A percentile compares a stretch with the other conserved stretches of the same genome.
These are phyloP conservation scores for Mesoligia furuncula DNA, from an alignment of 2,888 invertebrate species.

Conservation along the genomic window DNA sequence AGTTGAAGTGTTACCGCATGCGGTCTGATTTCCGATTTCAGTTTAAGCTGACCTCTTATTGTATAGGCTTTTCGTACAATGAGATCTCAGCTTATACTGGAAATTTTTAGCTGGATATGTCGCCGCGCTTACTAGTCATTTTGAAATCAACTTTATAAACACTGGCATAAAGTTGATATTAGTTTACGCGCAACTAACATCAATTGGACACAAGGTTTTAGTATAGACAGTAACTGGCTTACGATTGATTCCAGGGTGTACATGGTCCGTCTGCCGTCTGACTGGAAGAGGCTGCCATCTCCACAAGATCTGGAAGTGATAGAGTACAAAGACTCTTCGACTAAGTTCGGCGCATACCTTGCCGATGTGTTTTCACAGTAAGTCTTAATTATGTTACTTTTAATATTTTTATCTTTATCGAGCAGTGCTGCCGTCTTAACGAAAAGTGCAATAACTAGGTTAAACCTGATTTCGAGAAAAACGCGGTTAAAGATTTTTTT, in stretches of 20 bases:
- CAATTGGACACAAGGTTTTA: background rate
- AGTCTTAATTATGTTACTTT: conserved; percentile 59
- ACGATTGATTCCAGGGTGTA: conserved; percentile 90
- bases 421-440: too few species aligned
- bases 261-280: conserved; percentile 92
- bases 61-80: background rate
- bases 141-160: background rate
- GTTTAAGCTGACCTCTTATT: background rate
- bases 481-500: too few species aligned
- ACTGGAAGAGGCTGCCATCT: conserved; percentile 90
- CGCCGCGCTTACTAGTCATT: background rate
- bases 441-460: too few species aligned
- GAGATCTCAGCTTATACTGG: background rate
- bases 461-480: too few species aligned
- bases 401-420: too few species aligned
- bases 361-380: conserved; percentile 96
- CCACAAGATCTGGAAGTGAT: conserved; percentile 93
- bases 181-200: background rate
- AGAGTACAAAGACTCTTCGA: conserved; percentile 94
- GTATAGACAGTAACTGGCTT: background rate
- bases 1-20: background rate
- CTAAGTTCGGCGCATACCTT: conserved; percentile 93
- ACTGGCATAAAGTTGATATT: background rate
- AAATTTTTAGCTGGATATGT: background rate
- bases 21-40: background rate